Base-by-base conservation (phyloP, 2,888 invertebrate species). In the Cylloceria caligata region DNA sequence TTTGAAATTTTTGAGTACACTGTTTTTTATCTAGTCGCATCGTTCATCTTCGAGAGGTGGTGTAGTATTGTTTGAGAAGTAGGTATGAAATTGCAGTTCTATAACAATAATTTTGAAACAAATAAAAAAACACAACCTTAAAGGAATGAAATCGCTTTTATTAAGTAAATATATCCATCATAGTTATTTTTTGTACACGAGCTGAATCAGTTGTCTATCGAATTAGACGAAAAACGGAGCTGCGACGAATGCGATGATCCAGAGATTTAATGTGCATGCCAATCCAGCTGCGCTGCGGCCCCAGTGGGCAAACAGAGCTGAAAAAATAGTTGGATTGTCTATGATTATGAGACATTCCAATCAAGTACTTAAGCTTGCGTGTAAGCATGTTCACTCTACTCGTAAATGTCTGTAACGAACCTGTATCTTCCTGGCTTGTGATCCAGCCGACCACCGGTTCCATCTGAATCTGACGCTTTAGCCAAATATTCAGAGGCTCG, bases 381-480 rank as follows among this genome's bases (percentile, higher is more conserved):
- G 13, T 3, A 49, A 11, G n/a, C 1, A 13, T 16, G 30, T 24
- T 30, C 19, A 30, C 49, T 21, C 1, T 45, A n/a, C 5, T 2
- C 5, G 6, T 34, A 36, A 62, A 65, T 4, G 21, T 36, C 9
- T 72, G 19, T 45, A 57, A 78, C 67, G 84, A 90, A 55, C 95
- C 95, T 49, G 95, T 94, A 88, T 96, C 96, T 77, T 96, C 94
- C 83, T 94, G 94, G 89, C 94, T 95, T 0, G 95, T 95, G 83
- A 94, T 95, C 97, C 97, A 97, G 0, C 97, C 97, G 16, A 96
- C 95, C 0, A 96, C 93, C 1, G 94, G 94, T 87, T 96, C 96
- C 84, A 95, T 95, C 39, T 95, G 93, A 88, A 97, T 97, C 89
- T 96, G 96, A 1, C 96, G 95, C 72, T 95, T 94, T 0, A 98